These are phyloP conservation scores for Sitta europaea DNA, from an alignment of 2,113 vertebrate species.

Conservation along the genomic window DNA sequence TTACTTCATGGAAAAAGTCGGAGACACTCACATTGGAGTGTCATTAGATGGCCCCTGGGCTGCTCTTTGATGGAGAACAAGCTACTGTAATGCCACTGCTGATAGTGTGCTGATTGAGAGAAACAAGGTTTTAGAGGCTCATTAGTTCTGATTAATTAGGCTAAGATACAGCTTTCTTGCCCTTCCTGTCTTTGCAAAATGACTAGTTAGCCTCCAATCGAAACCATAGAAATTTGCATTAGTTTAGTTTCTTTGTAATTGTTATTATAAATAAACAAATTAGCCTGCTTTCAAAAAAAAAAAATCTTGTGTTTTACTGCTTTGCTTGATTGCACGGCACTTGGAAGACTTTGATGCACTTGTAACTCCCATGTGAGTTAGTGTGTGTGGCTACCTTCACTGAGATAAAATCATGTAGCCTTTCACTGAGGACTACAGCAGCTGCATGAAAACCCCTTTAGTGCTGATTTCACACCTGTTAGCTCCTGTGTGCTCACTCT, in stretches of 20 bases:
- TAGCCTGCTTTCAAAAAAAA: neutral
- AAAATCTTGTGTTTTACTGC: neutral
- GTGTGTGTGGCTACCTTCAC: neutral
- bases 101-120: neutral
- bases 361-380: fast-evolving
- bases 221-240: neutral
- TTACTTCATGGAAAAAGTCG: neutral
- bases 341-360: neutral
- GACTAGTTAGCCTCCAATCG: neutral
- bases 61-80: conserved; percentile 4
- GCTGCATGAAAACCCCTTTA: neutral
- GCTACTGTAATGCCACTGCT: neutral
- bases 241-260: neutral
- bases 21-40: neutral
- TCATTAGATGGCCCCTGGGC: neutral
- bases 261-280: neutral
- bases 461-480: neutral
- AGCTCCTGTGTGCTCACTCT: neutral
- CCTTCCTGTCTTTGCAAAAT: neutral
- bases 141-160: conserved; percentile 50
- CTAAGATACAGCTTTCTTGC: neutral
- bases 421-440: neutral
- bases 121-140: conserved; percentile 11
- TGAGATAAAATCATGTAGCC: neutral
- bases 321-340: neutral